Evolutionary conservation across 2,888 invertebrate species (phyloP).

Genomic region (Zygothrica quintamaculata): DNA sequence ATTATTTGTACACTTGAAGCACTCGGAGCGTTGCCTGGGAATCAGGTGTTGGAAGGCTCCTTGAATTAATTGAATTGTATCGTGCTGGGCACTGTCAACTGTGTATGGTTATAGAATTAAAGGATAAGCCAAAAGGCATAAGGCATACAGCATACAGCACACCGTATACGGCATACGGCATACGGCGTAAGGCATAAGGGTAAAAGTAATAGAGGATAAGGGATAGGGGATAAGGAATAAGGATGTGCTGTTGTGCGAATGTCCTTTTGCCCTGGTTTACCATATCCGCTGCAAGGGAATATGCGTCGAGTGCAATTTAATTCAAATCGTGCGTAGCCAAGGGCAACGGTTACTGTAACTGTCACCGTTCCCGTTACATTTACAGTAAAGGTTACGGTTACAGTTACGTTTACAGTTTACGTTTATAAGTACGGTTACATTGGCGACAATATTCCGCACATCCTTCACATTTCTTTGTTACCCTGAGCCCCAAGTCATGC

Average conservation of each 20-base stretch:
- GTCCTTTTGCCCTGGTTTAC: slow-evolving; percentile 15
- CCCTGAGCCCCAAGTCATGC: slow-evolving; percentile 8
- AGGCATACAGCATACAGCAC: too few relatives aligned
- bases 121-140: background rate
- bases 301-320: slow-evolving; percentile 77
- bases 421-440: slow-evolving; percentile 20
- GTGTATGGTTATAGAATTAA: background rate
- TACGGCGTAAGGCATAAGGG: background rate
- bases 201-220: background rate
- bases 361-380: too few relatives aligned
- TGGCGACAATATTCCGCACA: slow-evolving; percentile 19
- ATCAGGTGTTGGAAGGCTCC: slow-evolving; percentile 6
- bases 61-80: slow-evolving; percentile 54
- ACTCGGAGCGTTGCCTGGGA: background rate
- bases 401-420: too few relatives aligned
- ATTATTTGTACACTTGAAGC: slow-evolving; percentile 38
- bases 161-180: background rate
- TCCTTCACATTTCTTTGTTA: background rate
- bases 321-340: slow-evolving; percentile 77
- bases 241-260: slow-evolving; percentile 6
- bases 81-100: background rate
- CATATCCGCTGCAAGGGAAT: slow-evolving; percentile 47
- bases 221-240: background rate
- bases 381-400: too few relatives aligned
- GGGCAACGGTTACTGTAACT: slow-evolving; percentile 59